These are phyloP conservation scores for Clarias laeviceps DNA, from an alignment of 2,797 vertebrate genomes.

Conservation along the genomic window DNA sequence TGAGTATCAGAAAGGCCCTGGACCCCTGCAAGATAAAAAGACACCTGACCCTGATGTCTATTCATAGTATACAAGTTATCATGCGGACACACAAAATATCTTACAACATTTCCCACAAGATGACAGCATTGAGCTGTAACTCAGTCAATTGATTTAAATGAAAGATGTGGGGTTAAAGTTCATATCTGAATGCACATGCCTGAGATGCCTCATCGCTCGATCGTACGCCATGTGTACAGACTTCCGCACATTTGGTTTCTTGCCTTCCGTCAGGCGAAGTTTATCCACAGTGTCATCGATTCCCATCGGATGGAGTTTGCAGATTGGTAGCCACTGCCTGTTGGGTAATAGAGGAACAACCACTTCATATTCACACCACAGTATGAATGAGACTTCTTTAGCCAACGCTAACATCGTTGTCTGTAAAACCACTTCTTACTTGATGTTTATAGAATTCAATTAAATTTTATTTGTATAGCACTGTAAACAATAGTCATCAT, in stretches of 20 bases:
- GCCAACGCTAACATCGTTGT: not conserved
- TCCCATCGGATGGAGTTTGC: conserved; percentile 90
- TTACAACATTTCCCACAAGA: not conserved
- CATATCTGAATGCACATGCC: conserved; percentile 86
- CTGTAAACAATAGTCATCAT: no score
- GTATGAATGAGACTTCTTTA: not conserved
- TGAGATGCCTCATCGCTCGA: conserved; percentile 92
- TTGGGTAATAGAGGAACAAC: conserved; percentile 38
- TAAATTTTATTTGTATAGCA: no score
- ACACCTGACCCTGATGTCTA: not conserved
- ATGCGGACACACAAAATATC: conserved; percentile 1
- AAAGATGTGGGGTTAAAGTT: conserved; percentile 87
- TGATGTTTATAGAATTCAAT: not conserved
- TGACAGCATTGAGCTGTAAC: not conserved
- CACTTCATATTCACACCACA: not conserved
- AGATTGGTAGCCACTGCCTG: conserved; percentile 96
- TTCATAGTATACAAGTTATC: not conserved
- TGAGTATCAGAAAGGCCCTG: not conserved
- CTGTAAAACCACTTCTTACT: not conserved
- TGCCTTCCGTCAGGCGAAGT: conserved; percentile 93
- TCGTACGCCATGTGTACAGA: conserved; percentile 96
- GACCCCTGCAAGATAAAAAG: conserved; percentile 7
- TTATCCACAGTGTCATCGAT: conserved; percentile 95
- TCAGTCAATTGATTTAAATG: conserved; percentile 71
- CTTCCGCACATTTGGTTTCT: conserved; percentile 96